Percentiles rank a stretch among this genome's conserved stretches.
Evolutionary conservation across 2,888 invertebrate species (phyloP).

Genomic region (Chrysomela aeneicollis): DNA sequence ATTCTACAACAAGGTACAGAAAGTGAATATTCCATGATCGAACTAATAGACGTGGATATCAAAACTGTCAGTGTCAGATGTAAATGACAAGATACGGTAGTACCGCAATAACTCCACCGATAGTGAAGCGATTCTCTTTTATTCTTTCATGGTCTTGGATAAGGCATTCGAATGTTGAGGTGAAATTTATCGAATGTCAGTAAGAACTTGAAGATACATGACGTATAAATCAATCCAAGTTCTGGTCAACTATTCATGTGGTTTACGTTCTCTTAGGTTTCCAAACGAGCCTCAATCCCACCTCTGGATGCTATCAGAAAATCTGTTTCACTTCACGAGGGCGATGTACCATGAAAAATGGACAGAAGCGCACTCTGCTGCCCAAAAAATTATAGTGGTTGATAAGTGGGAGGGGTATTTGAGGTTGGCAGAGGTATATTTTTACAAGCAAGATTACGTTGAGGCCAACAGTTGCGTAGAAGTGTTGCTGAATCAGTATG

Average conservation of each 20-base stretch:
- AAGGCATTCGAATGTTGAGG: too few relatives aligned
- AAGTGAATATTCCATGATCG: too few relatives aligned
- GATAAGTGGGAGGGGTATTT: conserved; percentile 74
- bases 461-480: conserved; percentile 61
- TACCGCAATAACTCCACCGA: too few relatives aligned
- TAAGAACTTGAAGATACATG: too few relatives aligned
- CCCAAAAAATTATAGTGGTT: conserved; percentile 72
- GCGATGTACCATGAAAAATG: conserved; percentile 67
- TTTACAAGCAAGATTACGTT: conserved; percentile 64
- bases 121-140: too few relatives aligned
- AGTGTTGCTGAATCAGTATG: conserved; percentile 65
- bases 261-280: conserved; percentile 55
- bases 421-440: conserved; percentile 66
- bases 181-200: too few relatives aligned
- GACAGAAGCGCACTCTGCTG: conserved; percentile 74
- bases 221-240: too few relatives aligned
- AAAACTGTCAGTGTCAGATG: too few relatives aligned
- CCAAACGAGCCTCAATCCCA: conserved; percentile 69
- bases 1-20: too few relatives aligned
- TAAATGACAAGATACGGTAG: too few relatives aligned
- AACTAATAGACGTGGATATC: too few relatives aligned
- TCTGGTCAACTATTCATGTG: not conserved
- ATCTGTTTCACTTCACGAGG: conserved; percentile 61
- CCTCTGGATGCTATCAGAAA: conserved; percentile 75
- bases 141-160: too few relatives aligned